Evolutionary conservation across 2,113 vertebrate genomes (phyloP).

Genomic region (Lasiurus cinereus): DNA sequence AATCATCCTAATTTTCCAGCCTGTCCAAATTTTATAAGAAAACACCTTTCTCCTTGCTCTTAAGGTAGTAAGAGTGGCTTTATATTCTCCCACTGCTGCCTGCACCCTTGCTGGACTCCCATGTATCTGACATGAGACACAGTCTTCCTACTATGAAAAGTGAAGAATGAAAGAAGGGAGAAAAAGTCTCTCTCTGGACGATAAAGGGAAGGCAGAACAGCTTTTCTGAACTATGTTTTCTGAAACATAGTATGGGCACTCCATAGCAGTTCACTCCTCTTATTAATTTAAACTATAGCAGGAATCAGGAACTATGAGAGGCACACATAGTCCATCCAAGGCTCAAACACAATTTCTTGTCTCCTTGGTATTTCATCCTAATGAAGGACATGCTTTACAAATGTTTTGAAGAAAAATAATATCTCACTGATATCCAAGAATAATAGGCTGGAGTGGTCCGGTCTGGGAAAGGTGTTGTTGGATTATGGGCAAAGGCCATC

Average conservation of each 20-base stretch:
- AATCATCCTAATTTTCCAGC: not conserved
- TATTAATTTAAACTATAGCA: not conserved
- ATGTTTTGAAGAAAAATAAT: not conserved
- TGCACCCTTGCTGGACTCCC: not conserved
- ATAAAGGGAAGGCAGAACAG: not conserved
- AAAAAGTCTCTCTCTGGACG: not conserved
- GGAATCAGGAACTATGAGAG: not conserved
- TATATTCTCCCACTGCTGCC: not conserved
- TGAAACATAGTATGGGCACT: not conserved
- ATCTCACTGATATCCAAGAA: not conserved
- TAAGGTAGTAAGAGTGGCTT: not conserved
- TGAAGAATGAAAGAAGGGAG: not conserved
- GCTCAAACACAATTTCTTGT: not conserved
- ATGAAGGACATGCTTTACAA: not conserved
- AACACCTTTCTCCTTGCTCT: not conserved
- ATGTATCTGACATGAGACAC: not conserved
- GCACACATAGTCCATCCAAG: not conserved
- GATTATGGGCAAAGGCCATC: not conserved
- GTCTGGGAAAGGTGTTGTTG: not conserved
- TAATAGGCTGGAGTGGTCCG: not conserved
- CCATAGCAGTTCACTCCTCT: not conserved
- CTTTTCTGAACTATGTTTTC: not conserved
- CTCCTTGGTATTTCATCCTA: not conserved
- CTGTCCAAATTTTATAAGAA: not conserved
- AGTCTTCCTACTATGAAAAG: not conserved